Percentiles rank a stretch among this genome's conserved stretches.
These are phyloP conservation scores for Aulostomus chinensis DNA, from an alignment of 2,797 vertebrate species.

Conservation along the genomic window DNA sequence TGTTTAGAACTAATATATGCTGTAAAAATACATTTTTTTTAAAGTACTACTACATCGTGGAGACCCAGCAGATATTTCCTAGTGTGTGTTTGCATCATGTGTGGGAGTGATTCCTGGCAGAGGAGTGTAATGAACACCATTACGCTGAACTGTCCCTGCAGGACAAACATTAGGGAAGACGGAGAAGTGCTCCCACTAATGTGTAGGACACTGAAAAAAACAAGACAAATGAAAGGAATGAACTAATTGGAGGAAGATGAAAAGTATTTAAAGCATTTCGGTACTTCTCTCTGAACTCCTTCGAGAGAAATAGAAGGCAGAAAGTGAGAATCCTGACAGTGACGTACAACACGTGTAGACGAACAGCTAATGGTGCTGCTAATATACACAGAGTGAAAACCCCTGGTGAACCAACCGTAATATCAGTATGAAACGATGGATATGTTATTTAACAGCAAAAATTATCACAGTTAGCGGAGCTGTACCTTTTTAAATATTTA, in stretches of 20 bases:
- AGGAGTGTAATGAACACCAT: slow-evolving; percentile 42
- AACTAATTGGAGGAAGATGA: slow-evolving; percentile 16
- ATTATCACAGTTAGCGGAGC: no score
- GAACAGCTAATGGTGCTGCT: slow-evolving; percentile 21
- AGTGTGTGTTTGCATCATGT: not conserved
- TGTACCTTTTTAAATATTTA: no score
- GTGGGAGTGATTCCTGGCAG: slow-evolving; percentile 16
- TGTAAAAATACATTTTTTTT: not conserved
- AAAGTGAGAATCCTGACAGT: slow-evolving; percentile 15
- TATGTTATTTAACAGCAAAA: no score
- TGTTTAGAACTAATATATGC: no score
- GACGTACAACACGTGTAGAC: not conserved
- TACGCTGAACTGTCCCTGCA: slow-evolving; percentile 24
- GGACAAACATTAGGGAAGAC: slow-evolving; percentile 28
- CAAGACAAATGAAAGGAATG: slow-evolving; percentile 12
- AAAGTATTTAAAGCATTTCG: slow-evolving; percentile 35
- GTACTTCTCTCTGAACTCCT: slow-evolving; percentile 26
- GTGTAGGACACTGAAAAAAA: not conserved
- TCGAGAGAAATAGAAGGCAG: not conserved
- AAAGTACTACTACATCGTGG: not conserved
- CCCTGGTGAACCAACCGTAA: no score
- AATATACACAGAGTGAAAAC: no score
- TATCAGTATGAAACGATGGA: no score
- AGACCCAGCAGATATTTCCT: no score
- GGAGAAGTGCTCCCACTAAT: slow-evolving; percentile 33